These are phyloP conservation scores for Drosophila mettleri DNA, from an alignment of 2,888 invertebrate species.

Conservation along the genomic window DNA sequence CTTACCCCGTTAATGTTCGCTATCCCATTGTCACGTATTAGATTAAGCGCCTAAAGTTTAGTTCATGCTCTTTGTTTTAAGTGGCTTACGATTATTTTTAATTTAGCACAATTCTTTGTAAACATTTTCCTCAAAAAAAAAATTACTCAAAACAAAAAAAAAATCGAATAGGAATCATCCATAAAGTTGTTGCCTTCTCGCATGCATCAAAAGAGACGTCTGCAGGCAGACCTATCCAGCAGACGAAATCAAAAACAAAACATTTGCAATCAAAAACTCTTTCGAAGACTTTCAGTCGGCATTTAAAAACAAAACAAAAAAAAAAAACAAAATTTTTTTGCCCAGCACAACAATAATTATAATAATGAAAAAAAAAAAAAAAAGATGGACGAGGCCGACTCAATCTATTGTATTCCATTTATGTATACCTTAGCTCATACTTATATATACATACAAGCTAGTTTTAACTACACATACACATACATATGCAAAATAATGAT, in stretches of 20 bases:
- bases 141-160: constrained; percentile 20
- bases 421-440: constrained; percentile 56
- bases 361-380: constrained; percentile 17
- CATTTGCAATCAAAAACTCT: constrained; percentile 55
- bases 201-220: constrained; percentile 53
- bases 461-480: constrained; percentile 46
- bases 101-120: constrained; percentile 77
- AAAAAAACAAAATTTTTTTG: constrained; percentile 32
- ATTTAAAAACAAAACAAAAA: constrained; percentile 41
- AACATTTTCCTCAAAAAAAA: constrained; percentile 48
- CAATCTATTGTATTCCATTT: constrained; percentile 67
- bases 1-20: constrained; percentile 29
- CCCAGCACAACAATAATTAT: constrained; percentile 42
- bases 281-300: constrained; percentile 65
- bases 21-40: constrained; percentile 50
- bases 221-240: constrained; percentile 74
- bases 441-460: constrained; percentile 43
- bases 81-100: constrained; percentile 63
- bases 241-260: constrained; percentile 56
- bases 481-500: constrained; percentile 40
- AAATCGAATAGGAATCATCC: constrained; percentile 23
- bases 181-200: constrained; percentile 64
- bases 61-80: constrained; percentile 48
- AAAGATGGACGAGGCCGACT: constrained; percentile 36
- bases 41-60: constrained; percentile 46